These are phyloP conservation scores for Pheosia gnoma DNA, from an alignment of 2,888 invertebrate genomes.

Conservation along the genomic window DNA sequence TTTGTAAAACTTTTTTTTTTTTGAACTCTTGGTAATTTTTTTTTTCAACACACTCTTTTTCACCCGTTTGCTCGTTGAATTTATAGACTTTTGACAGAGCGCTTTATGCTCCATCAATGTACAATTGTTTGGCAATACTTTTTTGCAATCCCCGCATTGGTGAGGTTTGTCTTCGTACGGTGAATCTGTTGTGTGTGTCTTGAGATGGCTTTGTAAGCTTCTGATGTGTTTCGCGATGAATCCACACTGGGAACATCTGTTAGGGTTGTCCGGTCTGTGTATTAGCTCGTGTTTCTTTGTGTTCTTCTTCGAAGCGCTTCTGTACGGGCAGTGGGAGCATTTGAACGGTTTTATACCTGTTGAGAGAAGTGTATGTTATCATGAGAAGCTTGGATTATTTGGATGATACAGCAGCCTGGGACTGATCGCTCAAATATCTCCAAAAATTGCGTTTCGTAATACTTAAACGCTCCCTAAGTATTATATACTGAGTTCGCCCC, in stretches of 20 bases:
- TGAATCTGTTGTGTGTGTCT: slow-evolving; percentile 1
- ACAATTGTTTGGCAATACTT: not conserved
- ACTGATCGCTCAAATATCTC: too few relatives aligned
- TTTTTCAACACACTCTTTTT: slow-evolving; percentile 1
- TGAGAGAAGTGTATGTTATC: not conserved
- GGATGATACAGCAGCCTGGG: too few relatives aligned
- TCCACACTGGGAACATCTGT: slow-evolving; percentile 55
- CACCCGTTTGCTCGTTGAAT: not conserved
- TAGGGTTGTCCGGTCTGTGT: slow-evolving; percentile 62
- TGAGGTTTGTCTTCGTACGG: not conserved
- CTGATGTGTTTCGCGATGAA: slow-evolving; percentile 55
- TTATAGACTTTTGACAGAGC: not conserved
- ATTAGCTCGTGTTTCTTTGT: slow-evolving; percentile 65
- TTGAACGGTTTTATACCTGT: slow-evolving; percentile 69
- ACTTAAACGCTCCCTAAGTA: too few relatives aligned
- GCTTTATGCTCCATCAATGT: not conserved
- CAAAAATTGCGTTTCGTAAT: too few relatives aligned
- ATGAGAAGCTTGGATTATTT: too few relatives aligned
- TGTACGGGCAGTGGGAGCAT: slow-evolving; percentile 62
- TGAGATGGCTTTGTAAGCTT: slow-evolving; percentile 45
- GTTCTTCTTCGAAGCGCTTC: slow-evolving; percentile 70
- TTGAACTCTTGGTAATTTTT: not conserved
- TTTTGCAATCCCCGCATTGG: not conserved
- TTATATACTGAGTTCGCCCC: too few relatives aligned
- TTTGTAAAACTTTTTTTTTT: slow-evolving; percentile 9